Percentiles rank a stretch among this genome's conserved stretches.
Conservation (phyloP, 2,797 vertebrate species). For the Sarcoramphus papa region DNA sequence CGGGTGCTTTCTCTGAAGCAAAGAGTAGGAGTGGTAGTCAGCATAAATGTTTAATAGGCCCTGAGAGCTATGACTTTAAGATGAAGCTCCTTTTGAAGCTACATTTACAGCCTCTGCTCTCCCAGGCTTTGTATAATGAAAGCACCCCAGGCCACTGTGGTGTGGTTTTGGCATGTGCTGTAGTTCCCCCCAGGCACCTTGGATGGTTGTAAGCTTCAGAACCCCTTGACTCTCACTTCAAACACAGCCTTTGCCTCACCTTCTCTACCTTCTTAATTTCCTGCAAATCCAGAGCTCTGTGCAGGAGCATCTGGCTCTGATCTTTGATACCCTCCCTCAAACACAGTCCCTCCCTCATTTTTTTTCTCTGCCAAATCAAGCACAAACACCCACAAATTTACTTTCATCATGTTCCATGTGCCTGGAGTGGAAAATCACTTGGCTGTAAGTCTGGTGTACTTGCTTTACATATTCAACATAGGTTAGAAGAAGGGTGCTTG, state of each 20-base stretch:
- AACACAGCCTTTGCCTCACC: constrained; percentile 60
- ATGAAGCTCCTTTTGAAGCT: constrained; percentile 63
- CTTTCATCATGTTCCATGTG: constrained; percentile 64
- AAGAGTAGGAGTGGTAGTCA: constrained; percentile 64
- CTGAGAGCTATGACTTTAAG: constrained; percentile 65
- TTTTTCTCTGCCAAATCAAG: constrained; percentile 59
- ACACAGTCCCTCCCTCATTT: constrained; percentile 40
- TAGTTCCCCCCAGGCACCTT: constrained; percentile 24
- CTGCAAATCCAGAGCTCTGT: constrained; percentile 41
- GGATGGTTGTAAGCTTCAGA: constrained; percentile 50
- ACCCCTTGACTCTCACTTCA: constrained; percentile 58
- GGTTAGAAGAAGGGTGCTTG: constrained; percentile 40
- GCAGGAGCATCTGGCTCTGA: constrained; percentile 58
- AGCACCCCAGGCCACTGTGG: constrained; percentile 46
- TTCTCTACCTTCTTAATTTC: constrained; percentile 58
- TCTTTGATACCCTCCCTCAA: constrained; percentile 56
- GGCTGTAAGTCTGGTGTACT: constrained; percentile 43
- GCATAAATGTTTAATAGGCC: constrained; percentile 64
- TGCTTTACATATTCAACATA: constrained; percentile 50
- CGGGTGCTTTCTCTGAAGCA: constrained; percentile 54
- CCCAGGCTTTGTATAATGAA: constrained; percentile 61
- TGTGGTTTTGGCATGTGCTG: constrained; percentile 58
- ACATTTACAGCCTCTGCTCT: constrained; percentile 50
- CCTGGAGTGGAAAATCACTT: constrained; percentile 50
- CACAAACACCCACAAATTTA: constrained; percentile 58